A percentile compares a stretch with the other conserved stretches of the same genome.
Conservation (phyloP, 2,113 vertebrate genomes). For the Xiphorhynchus elegans region DNA sequence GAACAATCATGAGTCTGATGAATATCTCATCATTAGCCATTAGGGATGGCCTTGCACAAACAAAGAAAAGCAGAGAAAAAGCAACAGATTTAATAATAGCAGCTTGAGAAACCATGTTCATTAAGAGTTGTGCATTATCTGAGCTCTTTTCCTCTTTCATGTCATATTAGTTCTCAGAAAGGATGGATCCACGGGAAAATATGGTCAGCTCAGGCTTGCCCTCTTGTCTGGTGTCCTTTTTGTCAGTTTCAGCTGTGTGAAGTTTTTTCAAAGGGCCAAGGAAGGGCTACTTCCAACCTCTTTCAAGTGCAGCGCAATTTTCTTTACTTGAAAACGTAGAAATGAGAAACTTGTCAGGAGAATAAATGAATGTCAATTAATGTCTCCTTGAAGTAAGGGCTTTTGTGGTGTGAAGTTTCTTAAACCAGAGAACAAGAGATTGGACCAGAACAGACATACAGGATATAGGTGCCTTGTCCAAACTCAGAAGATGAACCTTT, state of each 20-base stretch:
- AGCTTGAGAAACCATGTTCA: background rate
- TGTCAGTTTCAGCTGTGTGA: background rate
- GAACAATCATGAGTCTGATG: conserved; percentile 52
- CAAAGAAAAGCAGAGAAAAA: background rate
- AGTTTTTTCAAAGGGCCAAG: background rate
- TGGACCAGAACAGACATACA: background rate
- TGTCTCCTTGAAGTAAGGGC: background rate
- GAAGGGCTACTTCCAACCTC: background rate
- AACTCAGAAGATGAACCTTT: background rate
- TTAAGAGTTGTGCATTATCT: background rate
- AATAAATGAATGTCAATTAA: background rate
- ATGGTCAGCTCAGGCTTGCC: background rate
- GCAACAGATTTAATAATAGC: background rate
- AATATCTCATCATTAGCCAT: conserved; percentile 51
- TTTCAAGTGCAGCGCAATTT: background rate
- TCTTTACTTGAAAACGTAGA: background rate
- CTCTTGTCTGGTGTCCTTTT: background rate
- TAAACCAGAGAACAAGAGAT: background rate
- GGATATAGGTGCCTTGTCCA: background rate
- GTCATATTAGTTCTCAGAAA: background rate
- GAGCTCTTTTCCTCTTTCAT: background rate
- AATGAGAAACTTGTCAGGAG: background rate
- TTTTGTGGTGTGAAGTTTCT: background rate
- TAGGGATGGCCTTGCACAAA: conserved; percentile 7
- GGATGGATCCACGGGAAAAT: background rate